Percentiles rank a stretch among this genome's conserved stretches.
phyloP scores from a whole-genome alignment of 2,113 vertebrate genomes.

The Anas platyrhynchos region DNA sequence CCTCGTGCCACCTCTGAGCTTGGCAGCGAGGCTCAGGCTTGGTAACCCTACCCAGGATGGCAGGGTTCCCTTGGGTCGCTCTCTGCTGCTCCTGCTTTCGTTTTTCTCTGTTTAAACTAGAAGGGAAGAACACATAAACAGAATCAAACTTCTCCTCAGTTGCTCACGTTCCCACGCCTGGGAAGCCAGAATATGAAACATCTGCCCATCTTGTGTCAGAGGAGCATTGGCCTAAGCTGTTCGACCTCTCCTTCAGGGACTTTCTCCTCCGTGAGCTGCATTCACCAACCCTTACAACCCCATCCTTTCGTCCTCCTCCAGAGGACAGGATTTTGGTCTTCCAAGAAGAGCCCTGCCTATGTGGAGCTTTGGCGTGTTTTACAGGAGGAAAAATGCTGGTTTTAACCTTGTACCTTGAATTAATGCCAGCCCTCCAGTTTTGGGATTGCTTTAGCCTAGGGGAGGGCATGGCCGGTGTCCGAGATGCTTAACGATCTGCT shows the following conservation, averaged over 20 bases:
- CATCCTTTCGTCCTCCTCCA: not conserved
- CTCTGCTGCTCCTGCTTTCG: constrained; percentile 66
- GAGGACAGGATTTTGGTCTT: not conserved
- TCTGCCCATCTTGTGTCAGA: not conserved
- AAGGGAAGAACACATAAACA: not conserved
- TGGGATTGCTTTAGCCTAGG: not conserved
- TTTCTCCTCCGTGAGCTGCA: not conserved
- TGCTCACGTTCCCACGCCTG: not conserved
- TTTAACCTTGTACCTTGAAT: not conserved
- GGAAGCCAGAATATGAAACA: not conserved
- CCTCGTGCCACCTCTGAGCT: constrained; percentile 72
- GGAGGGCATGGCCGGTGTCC: not conserved
- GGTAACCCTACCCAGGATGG: constrained; percentile 67
- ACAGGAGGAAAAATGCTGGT: not conserved
- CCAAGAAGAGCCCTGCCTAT: not conserved
- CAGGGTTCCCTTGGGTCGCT: constrained; percentile 73
- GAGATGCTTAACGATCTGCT: not conserved
- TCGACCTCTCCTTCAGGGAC: not conserved
- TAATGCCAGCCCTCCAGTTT: not conserved
- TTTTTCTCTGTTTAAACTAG: constrained; percentile 72
- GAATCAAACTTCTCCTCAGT: not conserved
- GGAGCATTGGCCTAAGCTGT: not conserved
- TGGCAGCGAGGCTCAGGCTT: constrained; percentile 68
- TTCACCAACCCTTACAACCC: not conserved
- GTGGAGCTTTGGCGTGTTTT: not conserved